Evolutionary conservation across 1,140 invertebrate genomes (phyloP).

Genomic region (Pogonus chalceus): DNA sequence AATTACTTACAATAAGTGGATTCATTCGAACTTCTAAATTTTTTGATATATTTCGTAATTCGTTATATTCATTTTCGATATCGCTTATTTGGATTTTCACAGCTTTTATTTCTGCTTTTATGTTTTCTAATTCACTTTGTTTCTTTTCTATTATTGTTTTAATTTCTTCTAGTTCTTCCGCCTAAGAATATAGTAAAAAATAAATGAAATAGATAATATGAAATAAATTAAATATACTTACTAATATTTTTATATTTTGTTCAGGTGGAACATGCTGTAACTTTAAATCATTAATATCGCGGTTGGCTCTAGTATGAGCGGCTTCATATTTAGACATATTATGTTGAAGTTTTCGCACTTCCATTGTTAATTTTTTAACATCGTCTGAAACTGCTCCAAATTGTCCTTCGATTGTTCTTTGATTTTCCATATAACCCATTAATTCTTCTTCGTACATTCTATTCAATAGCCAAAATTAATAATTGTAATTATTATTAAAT

Average conservation of each 20-base stretch:
- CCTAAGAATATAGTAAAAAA: constrained; percentile 31
- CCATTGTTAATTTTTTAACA: neutral
- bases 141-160: constrained; percentile 32
- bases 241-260: constrained; percentile 28
- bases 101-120: constrained; percentile 17
- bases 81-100: constrained; percentile 25
- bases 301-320: neutral
- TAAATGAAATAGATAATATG: constrained; percentile 11
- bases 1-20: constrained; percentile 21
- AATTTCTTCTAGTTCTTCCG: constrained; percentile 36
- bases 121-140: constrained; percentile 23
- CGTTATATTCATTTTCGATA: constrained; percentile 27
- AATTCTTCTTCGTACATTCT: neutral
- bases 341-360: neutral
- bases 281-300: neutral
- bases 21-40: constrained; percentile 32
- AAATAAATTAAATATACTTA: constrained; percentile 10
- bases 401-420: neutral
- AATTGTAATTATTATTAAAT: neutral
- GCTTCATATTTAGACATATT: neutral
- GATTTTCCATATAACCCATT: neutral
- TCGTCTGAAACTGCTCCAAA: neutral
- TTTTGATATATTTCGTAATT: constrained; percentile 28
- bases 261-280: neutral
- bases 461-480: neutral